phyloP scores from a whole-genome alignment of 2,888 invertebrate genomes.

The Caenorhabditis plicata region DNA sequence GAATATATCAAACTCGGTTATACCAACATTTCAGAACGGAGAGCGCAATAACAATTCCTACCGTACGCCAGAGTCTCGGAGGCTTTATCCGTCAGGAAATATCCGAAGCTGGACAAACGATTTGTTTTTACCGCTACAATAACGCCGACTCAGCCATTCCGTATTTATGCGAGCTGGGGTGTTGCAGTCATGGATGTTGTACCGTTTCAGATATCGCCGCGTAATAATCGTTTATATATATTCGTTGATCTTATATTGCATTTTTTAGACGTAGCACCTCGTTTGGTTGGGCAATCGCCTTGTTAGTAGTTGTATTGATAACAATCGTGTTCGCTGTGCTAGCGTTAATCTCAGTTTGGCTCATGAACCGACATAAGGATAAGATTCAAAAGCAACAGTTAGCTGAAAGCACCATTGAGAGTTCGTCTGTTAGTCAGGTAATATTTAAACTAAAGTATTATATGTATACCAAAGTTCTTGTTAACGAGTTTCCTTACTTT shows the following conservation, averaged over 20 bases:
- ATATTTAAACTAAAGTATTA: background rate
- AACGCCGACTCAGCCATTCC: slow-evolving; percentile 48
- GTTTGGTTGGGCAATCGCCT: slow-evolving; percentile 58
- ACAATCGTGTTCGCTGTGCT: slow-evolving; percentile 43
- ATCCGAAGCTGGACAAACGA: slow-evolving; percentile 53
- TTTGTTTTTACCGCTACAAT: slow-evolving; percentile 54
- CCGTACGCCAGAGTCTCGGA: slow-evolving; percentile 45
- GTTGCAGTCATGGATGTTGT: slow-evolving; percentile 58
- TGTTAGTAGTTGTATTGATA: slow-evolving; percentile 51
- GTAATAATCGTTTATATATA: slow-evolving; percentile 20
- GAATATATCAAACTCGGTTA: background rate
- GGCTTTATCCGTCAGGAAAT: slow-evolving; percentile 54
- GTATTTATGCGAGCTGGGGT: slow-evolving; percentile 56
- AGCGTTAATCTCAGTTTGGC: slow-evolving; percentile 38
- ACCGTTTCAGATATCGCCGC: slow-evolving; percentile 50
- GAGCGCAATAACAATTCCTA: no score
- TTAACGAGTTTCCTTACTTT: no score
- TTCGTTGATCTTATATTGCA: background rate
- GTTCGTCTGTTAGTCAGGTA: slow-evolving; percentile 36
- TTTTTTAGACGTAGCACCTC: slow-evolving; percentile 39
- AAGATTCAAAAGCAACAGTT: slow-evolving; percentile 38
- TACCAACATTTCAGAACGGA: slow-evolving; percentile 1
- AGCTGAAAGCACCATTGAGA: slow-evolving; percentile 34
- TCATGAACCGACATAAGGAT: slow-evolving; percentile 43
- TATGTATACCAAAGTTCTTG: background rate